phyloP scores from a whole-genome alignment of 2,797 vertebrate genomes.

The Miichthys miiuy region DNA sequence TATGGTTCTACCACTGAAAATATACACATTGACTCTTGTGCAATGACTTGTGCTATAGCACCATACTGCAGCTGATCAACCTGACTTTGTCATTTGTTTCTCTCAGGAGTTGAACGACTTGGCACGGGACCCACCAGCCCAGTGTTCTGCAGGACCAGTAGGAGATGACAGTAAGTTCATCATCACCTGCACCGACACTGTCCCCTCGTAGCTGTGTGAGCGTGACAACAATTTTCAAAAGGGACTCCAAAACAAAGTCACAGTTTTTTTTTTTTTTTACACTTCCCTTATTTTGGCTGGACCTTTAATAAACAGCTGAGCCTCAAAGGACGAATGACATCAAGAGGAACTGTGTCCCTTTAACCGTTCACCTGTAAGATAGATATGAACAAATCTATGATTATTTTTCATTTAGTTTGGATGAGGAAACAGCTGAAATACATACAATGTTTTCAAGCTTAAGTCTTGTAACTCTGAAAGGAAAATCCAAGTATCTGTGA shows the following conservation, averaged over 20 bases:
- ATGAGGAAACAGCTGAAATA: not conserved
- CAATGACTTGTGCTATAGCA: not conserved
- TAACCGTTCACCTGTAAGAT: not conserved
- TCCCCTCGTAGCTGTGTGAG: not conserved
- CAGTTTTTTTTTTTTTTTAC: not conserved
- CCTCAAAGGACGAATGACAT: not conserved
- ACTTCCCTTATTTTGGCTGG: not conserved
- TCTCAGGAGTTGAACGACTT: conserved; percentile 97
- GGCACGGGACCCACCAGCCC: conserved; percentile 99
- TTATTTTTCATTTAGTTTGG: not conserved
- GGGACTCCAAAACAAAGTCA: not conserved
- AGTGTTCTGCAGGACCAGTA: conserved; percentile 99
- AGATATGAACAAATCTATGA: not conserved
- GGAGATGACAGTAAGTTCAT: conserved; percentile 98
- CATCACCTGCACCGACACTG: not conserved
- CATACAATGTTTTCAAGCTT: not conserved
- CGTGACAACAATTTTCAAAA: not conserved
- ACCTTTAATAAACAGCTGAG: not conserved
- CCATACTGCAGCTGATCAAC: not conserved
- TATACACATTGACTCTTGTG: too few species aligned
- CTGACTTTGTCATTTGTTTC: conserved; percentile 52
- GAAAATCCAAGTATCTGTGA: not conserved
- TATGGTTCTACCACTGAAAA: too few species aligned
- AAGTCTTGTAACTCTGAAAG: not conserved
- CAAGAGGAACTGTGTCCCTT: not conserved